Evolutionary conservation across 37 sponge, comb jelly and placozoan species (phyloP), one percentile per base, ranked within the genome.

Genomic region (Geodia barretti): DNA sequence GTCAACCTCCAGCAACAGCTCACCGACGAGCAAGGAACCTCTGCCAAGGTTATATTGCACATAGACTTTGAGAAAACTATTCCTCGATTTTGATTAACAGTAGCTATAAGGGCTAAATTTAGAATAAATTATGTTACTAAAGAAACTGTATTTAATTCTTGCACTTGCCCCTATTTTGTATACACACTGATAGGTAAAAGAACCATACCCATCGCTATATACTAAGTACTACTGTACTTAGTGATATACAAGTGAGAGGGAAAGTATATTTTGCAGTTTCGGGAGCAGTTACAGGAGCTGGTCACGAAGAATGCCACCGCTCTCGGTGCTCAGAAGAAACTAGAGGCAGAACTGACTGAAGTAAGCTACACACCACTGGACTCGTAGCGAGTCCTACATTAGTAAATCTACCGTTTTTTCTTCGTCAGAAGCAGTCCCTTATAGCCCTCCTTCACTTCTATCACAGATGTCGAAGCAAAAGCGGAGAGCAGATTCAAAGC

Each of bases 401-500:
- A 62, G 0, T 23, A 36, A 23, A 36, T 40, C 17, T 80, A 39
- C 21, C 29, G 76, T n/a, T n/a, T n/a, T n/a, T n/a, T n/a, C n/a
- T n/a, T n/a, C n/a, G n/a, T n/a, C n/a, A n/a, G n/a, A n/a, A n/a
- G n/a, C n/a, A n/a, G n/a, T n/a, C n/a, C n/a, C n/a, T n/a, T n/a
- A n/a, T n/a, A 47, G 54, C 11, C 54, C 14, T 17, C 54, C 54
- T 17, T 47, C 54, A 47, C 14, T 14, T 17, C 54, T 47, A 14
- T 17, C 14, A 17, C 54, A 47, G 54, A 14, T 47, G 11, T 47
- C 54, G 14, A 47, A 47, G 7, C 54, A 47, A 47, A 47, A 47
- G 54, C 54, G 14, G 25, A n/a, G 72, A 71, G 25, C 41, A 29
- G 82, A 81, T 31, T 87, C 88, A 19, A 64, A 81, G 37, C 72